Conservation (phyloP, 2,888 invertebrate genomes). For the Apantesis nais region DNA sequence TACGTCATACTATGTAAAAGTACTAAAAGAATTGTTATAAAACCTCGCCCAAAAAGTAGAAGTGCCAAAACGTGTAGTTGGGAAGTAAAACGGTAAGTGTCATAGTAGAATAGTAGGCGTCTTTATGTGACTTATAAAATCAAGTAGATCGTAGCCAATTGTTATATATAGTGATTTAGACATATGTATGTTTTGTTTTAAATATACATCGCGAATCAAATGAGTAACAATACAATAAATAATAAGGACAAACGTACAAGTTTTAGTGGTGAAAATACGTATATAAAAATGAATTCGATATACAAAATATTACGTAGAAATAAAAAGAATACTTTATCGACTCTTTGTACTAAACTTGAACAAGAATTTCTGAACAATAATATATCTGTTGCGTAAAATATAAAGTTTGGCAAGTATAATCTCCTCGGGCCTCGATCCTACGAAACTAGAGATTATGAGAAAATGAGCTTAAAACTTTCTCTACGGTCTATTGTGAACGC, state of each 20-base stretch:
- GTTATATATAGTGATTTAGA: no score
- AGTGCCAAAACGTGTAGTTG: slow-evolving; percentile 19
- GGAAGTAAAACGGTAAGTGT: slow-evolving; percentile 6
- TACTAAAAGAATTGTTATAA: slow-evolving; percentile 13
- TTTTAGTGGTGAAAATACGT: no score
- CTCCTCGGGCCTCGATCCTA: slow-evolving; percentile 25
- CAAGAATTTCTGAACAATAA: slow-evolving; percentile 10
- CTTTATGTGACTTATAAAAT: slow-evolving; percentile 2
- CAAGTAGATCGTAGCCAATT: neutral
- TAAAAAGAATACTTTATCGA: neutral
- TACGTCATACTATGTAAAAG: slow-evolving; percentile 14
- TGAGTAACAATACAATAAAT: no score
- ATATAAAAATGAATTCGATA: neutral
- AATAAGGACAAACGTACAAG: no score
- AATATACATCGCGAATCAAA: no score
- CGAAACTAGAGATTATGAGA: slow-evolving; percentile 42
- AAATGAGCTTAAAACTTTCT: slow-evolving; percentile 48
- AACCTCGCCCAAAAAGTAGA: slow-evolving; percentile 18
- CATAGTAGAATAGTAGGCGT: neutral
- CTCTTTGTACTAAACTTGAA: neutral
- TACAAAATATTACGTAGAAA: neutral
- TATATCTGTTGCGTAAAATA: slow-evolving; percentile 22
- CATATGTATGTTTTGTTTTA: neutral
- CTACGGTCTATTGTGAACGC: slow-evolving; percentile 31
- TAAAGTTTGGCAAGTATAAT: slow-evolving; percentile 32